Evolutionary conservation across 1,140 invertebrate species (phyloP), one percentile per base, ranked within the genome.

Genomic region (Orchesella cincta): DNA sequence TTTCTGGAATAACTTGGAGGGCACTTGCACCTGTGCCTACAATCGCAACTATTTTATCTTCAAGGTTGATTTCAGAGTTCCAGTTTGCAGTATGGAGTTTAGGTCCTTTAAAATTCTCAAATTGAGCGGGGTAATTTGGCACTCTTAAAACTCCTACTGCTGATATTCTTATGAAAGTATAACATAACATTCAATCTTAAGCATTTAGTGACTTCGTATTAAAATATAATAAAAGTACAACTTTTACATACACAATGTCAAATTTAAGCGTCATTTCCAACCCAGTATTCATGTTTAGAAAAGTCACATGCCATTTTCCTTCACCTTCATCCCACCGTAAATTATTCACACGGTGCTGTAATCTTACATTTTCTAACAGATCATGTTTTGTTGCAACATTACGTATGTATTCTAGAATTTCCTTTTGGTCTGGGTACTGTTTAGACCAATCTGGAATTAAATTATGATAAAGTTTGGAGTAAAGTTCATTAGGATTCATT

Each of bases 321-420:
- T 36, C 52, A 20, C 33, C 31, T 33, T 81, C 80, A 3, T 73
- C 62, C 80, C 80, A 81, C 3, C 26, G 33, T 16, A 62, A 3
- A 18, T 12, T 12, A 36, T 70, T 54, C 1, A 81, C 80, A 73
- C 73, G 26, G 16, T 77, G 70, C 8, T 75, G 67, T 36, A 81
- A 81, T 57, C 76, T 70, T 0, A 67, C 36, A 29, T 77, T 51
- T 8, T n/a, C n/a, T 46, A 79, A 79, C 1, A 81, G 26, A 46
- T 79, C 73, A 73, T 79, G 64, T 33, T 81, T 79, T 39, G 35
- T 72, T 0, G 76, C 77, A 2, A 77, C 74, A n/a, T 72, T 76
- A 26, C 29, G n/a, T 18, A 79, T 35, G 52, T 81, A 81, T 18
- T 75, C 73, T 23, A n/a, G 54, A 52, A 81, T 81, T 51, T 81